Conservation (phyloP, 2,888 invertebrate species). For the Lasioglossum vierecki region DNA sequence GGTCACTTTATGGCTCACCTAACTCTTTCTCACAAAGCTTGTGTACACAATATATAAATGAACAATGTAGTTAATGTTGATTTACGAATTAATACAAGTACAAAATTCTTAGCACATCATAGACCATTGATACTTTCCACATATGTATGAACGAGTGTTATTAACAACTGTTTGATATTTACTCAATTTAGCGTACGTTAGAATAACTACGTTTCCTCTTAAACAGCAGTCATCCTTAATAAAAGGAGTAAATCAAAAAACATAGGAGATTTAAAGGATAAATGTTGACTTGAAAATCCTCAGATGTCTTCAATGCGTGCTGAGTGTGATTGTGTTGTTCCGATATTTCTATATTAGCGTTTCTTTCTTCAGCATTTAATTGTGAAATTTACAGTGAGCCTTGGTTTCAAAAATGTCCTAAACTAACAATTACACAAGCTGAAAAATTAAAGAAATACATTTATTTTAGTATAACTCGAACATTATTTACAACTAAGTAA, state of each 20-base stretch:
- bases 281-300: conserved; percentile 88
- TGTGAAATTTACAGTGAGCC: conserved; percentile 84
- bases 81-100: conserved; percentile 76
- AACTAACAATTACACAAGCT: conserved; percentile 88
- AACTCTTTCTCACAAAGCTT: conserved; percentile 70
- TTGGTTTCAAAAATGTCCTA: conserved; percentile 84
- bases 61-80: conserved; percentile 77
- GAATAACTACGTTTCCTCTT: conserved; percentile 78
- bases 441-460: conserved; percentile 83
- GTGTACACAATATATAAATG: conserved; percentile 76
- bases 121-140: conserved; percentile 78
- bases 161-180: conserved; percentile 74
- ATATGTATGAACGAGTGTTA: conserved; percentile 69
- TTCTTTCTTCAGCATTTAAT: conserved; percentile 80
- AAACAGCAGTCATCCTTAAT: conserved; percentile 80
- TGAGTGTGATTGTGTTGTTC: conserved; percentile 89
- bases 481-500: conserved; percentile 25
- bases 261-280: conserved; percentile 79
- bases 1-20: conserved; percentile 73
- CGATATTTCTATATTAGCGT: conserved; percentile 79
- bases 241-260: conserved; percentile 81
- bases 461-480: conserved; percentile 1
- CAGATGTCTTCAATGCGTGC: conserved; percentile 96
- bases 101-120: conserved; percentile 79
- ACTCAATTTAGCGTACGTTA: conserved; percentile 76